Evolutionary conservation across 1,140 invertebrate genomes (phyloP).

Genomic region (Heterodera schachtii): DNA sequence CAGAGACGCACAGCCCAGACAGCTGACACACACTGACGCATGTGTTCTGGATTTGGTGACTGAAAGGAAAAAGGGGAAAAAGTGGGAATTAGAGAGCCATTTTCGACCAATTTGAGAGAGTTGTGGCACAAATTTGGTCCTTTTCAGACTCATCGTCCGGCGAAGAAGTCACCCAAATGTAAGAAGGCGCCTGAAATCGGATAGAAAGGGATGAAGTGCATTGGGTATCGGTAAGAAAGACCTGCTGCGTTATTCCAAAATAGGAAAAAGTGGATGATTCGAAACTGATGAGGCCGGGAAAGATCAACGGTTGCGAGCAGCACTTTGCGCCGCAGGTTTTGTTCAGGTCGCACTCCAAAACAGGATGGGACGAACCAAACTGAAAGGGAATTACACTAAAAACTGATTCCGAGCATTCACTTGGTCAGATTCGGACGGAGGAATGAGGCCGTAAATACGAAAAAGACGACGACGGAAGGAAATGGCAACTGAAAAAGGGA

Average conservation of each 20-base stretch:
- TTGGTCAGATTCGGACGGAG: background rate
- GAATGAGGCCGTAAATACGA: background rate
- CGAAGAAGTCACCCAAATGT: background rate
- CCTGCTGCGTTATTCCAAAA: conserved; percentile 22
- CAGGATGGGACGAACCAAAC: background rate
- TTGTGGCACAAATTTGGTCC: conserved; percentile 5
- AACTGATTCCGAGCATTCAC: too few species aligned
- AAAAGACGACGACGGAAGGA: conserved; percentile 16
- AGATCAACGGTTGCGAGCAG: conserved; percentile 8
- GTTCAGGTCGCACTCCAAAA: conserved; percentile 22
- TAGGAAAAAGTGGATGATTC: conserved; percentile 12
- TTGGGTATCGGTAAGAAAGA: background rate
- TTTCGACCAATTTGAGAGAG: conserved; percentile 16
- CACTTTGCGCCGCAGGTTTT: conserved; percentile 15
- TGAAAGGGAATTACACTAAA: background rate
- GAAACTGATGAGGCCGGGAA: conserved; percentile 18
- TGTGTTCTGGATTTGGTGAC: conserved; percentile 18
- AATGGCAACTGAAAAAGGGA: conserved; percentile 18
- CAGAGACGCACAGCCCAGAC: conserved; percentile 16
- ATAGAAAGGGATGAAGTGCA: background rate
- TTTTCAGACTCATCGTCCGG: background rate
- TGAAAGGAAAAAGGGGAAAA: background rate
- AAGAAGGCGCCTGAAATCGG: conserved; percentile 4
- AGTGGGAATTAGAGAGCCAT: too few species aligned
- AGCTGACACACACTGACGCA: conserved; percentile 11